Evolutionary conservation across 1,140 invertebrate species (phyloP).

Genomic region (Ephestia elutella): DNA sequence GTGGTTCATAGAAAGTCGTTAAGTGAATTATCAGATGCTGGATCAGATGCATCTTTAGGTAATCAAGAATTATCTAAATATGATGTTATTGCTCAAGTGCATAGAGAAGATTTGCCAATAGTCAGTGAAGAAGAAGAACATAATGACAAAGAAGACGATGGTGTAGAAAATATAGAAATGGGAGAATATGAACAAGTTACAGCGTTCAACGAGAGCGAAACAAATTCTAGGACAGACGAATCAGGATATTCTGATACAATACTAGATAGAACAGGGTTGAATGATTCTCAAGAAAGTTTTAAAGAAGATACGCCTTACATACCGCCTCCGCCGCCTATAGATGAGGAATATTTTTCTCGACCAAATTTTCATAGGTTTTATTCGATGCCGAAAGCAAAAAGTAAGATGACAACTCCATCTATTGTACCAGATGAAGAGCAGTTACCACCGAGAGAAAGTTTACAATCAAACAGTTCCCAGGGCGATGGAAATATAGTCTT

Average conservation of each 20-base stretch:
- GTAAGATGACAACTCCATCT: conserved; percentile 14
- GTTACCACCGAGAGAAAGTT: conserved; percentile 46
- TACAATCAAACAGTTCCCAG: conserved; percentile 48
- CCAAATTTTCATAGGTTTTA: conserved; percentile 55
- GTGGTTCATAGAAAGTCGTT: conserved; percentile 52
- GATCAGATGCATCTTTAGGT: conserved; percentile 63
- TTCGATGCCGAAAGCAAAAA: conserved; percentile 39
- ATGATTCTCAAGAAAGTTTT: conserved; percentile 44
- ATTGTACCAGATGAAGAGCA: conserved; percentile 28
- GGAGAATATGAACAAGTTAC: conserved; percentile 44
- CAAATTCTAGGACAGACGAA: conserved; percentile 60
- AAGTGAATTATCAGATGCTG: conserved; percentile 59
- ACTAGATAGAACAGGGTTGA: conserved; percentile 43
- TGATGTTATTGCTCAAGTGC: conserved; percentile 66
- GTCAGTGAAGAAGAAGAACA: conserved; percentile 54
- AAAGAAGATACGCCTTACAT: conserved; percentile 43
- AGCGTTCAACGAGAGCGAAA: conserved; percentile 55
- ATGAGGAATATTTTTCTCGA: conserved; percentile 53
- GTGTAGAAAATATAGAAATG: conserved; percentile 23
- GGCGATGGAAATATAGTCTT: conserved; percentile 55
- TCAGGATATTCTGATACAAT: conserved; percentile 65
- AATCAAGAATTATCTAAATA: conserved; percentile 67
- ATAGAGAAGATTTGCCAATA: conserved; percentile 63
- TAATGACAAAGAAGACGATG: conserved; percentile 27
- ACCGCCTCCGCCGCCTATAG: conserved; percentile 55